Evolutionary conservation across 2,888 invertebrate genomes (phyloP).

Genomic region (Urechis unicinctus): DNA sequence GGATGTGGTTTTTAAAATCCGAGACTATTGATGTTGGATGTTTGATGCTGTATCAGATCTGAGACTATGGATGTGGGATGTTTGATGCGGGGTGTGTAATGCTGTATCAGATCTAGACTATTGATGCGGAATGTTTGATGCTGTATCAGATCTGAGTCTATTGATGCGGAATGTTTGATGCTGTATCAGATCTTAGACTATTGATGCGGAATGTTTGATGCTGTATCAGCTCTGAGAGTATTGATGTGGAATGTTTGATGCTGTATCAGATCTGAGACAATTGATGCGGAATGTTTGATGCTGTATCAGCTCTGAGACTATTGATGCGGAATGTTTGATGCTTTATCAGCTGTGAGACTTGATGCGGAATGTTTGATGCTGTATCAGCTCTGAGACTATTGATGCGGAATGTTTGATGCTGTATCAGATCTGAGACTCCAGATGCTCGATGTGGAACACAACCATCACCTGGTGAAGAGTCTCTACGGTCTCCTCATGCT

Average conservation of each 20-base stretch:
- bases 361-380: neutral
- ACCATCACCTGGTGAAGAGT: conserved; percentile 75
- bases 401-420: conserved; percentile 53
- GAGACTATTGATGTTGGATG: no score
- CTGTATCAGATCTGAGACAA: conserved; percentile 72
- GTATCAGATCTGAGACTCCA: conserved; percentile 81
- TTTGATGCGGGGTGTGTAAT: conserved; percentile 6
- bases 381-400: conserved; percentile 81
- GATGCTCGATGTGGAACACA: conserved; percentile 66
- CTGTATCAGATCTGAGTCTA: conserved; percentile 72
- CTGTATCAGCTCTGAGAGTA: conserved; percentile 72
- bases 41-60: conserved; percentile 61
- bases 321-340: conserved; percentile 67
- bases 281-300: conserved; percentile 67
- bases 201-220: conserved; percentile 67
- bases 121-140: conserved; percentile 67
- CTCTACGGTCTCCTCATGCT: conserved; percentile 95
- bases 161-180: conserved; percentile 67
- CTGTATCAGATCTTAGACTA: conserved; percentile 72
- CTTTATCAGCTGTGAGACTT: conserved; percentile 74
- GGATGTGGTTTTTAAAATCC: no score
- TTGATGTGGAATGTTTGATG: conserved; percentile 66
- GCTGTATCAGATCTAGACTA: conserved; percentile 72
- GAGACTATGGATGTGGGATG: conserved; percentile 79
- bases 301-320: conserved; percentile 72